Evolutionary conservation across 2,113 vertebrate genomes (phyloP).

Genomic region (Solea senegalensis): DNA sequence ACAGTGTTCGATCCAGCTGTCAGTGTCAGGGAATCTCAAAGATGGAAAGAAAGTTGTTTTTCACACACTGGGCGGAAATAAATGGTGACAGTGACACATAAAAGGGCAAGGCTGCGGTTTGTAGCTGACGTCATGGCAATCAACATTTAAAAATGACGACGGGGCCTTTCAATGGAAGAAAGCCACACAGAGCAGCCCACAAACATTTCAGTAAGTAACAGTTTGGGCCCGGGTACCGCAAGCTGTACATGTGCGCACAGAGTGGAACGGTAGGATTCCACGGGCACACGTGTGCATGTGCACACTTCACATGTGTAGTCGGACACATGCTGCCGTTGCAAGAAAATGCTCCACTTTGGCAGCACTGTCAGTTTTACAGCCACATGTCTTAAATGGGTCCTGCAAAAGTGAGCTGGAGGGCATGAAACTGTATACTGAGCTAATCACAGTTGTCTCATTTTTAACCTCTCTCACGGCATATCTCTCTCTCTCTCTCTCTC

Average conservation of each 20-base stretch:
- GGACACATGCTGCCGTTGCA: constrained; percentile 9
- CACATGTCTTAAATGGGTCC: constrained; percentile 62
- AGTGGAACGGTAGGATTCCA: constrained; percentile 55
- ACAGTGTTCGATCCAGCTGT: constrained; percentile 35
- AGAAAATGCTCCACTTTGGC: constrained; percentile 32
- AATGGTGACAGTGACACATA: constrained; percentile 73
- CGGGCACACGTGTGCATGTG: constrained; percentile 28
- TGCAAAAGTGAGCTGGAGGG: constrained; percentile 56
- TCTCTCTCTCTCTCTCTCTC: constrained; percentile 11
- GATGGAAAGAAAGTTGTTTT: constrained; percentile 68
- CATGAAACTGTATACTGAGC: constrained; percentile 67
- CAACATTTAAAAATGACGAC: constrained; percentile 53
- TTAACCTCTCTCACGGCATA: constrained; percentile 40
- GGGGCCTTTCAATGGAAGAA: constrained; percentile 53
- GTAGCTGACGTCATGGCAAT: constrained; percentile 76
- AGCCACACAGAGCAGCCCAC: constrained; percentile 64
- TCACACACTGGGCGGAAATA: constrained; percentile 70
- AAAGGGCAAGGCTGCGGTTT: constrained; percentile 72
- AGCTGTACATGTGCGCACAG: constrained; percentile 40
- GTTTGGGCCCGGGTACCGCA: constrained; percentile 48
- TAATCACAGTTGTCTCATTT: constrained; percentile 48
- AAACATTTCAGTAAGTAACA: constrained; percentile 62
- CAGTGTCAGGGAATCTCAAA: constrained; percentile 37
- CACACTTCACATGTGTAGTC: constrained; percentile 5
- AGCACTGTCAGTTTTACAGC: constrained; percentile 62